Percentiles rank a stretch among this genome's conserved stretches.
Evolutionary conservation across 1,140 invertebrate genomes (phyloP).

Genomic region (Megalopta genalis): DNA sequence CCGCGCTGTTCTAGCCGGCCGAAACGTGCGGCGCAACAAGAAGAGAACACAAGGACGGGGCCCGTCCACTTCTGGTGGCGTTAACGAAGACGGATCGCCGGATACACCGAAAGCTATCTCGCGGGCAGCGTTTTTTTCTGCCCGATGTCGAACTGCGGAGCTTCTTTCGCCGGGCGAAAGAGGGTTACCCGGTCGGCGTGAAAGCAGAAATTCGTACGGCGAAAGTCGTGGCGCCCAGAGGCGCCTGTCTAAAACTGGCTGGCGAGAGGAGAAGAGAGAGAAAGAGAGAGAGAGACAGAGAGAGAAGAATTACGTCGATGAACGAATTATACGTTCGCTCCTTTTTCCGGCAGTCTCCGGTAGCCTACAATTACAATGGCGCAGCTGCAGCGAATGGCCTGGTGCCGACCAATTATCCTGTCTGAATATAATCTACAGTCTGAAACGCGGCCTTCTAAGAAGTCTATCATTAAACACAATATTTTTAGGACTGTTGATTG

Average conservation of each 20-base stretch:
- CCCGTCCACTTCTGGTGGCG: not conserved
- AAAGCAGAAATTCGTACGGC: not conserved
- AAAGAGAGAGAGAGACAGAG: not conserved
- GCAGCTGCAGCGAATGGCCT: constrained; percentile 63
- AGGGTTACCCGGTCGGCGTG: not conserved
- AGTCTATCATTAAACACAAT: constrained; percentile 71
- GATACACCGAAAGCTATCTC: constrained; percentile 4
- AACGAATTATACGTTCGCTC: constrained; percentile 55
- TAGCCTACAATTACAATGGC: constrained; percentile 69
- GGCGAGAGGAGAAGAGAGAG: constrained; percentile 32
- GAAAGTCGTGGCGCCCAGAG: constrained; percentile 4
- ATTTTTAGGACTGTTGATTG: constrained; percentile 69
- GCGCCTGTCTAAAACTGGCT: constrained; percentile 32
- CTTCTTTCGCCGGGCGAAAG: not conserved
- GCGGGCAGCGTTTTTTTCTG: constrained; percentile 30
- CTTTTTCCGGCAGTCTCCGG: constrained; percentile 45
- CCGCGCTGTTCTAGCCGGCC: too few relatives aligned
- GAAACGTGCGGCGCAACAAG: too few relatives aligned
- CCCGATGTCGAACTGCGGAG: not conserved
- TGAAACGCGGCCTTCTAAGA: constrained; percentile 42
- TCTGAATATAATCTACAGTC: constrained; percentile 70
- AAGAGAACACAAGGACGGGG: too few relatives aligned
- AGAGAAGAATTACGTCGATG: constrained; percentile 40
- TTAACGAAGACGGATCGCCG: constrained; percentile 8
- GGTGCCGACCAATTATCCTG: constrained; percentile 66